Conservation (phyloP, 1,140 invertebrate species). For the Gonatopus flavifemur region DNA sequence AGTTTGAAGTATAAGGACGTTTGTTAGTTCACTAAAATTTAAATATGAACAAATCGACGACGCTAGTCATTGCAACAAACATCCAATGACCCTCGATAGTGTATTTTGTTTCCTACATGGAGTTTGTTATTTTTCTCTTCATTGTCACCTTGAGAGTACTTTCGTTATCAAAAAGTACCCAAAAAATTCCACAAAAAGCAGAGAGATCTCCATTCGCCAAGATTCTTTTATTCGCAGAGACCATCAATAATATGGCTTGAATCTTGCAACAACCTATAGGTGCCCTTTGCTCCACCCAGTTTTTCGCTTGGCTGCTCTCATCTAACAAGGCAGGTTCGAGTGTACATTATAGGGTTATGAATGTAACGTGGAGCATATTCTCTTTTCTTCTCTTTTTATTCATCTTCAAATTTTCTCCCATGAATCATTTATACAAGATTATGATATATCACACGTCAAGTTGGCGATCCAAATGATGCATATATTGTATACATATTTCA, state of each 20-base stretch:
- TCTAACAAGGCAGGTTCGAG: constrained; percentile 45
- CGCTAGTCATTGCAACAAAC: too few relatives aligned
- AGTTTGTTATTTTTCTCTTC: background rate
- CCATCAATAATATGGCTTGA: constrained; percentile 38
- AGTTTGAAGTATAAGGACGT: too few relatives aligned
- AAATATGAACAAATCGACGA: too few relatives aligned
- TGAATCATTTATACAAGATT: constrained; percentile 35
- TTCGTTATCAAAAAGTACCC: constrained; percentile 14
- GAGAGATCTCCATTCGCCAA: constrained; percentile 6
- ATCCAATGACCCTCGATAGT: too few relatives aligned
- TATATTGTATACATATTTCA: too few relatives aligned
- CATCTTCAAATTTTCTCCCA: background rate
- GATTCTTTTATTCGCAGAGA: constrained; percentile 16
- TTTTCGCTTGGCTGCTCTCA: constrained; percentile 37
- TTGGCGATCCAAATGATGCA: background rate
- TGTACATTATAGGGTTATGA: constrained; percentile 45
- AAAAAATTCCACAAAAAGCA: constrained; percentile 6
- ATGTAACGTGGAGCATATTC: constrained; percentile 40
- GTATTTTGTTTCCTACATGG: background rate
- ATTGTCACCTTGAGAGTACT: background rate
- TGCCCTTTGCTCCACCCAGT: constrained; percentile 36
- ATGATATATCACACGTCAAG: constrained; percentile 42
- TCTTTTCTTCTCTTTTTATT: background rate
- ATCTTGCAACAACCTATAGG: constrained; percentile 23
- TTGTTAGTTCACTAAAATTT: too few relatives aligned